Percentiles rank a stretch among this genome's conserved stretches.
These are phyloP conservation scores for Coracias cyanogaster DNA, from an alignment of 2,797 vertebrate species.

Conservation along the genomic window DNA sequence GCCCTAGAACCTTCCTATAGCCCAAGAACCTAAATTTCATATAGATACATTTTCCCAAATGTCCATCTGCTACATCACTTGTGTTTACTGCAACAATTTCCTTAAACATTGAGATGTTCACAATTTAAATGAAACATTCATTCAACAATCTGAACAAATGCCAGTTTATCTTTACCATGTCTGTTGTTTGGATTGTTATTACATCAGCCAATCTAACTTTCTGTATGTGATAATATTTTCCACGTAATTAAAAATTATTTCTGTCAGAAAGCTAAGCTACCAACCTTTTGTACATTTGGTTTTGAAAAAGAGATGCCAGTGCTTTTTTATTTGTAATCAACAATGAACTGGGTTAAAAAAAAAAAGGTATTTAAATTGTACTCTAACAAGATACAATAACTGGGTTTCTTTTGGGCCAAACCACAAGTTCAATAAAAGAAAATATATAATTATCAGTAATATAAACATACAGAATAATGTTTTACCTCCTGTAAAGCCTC, in stretches of 20 bases:
- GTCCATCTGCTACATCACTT: not conserved
- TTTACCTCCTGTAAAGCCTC: not conserved
- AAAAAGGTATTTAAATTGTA: not conserved
- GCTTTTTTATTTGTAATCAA: not conserved
- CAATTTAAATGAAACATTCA: not conserved
- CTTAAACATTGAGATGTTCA: not conserved
- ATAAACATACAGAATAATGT: not conserved
- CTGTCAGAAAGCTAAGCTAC: not conserved
- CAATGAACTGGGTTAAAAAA: accelerated
- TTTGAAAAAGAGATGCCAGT: not conserved
- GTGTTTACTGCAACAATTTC: not conserved
- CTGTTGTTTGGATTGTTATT: not conserved
- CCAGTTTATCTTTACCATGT: not conserved
- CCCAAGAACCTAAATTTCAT: not conserved
- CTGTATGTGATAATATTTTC: not conserved
- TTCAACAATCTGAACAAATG: not conserved
- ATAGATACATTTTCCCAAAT: not conserved
- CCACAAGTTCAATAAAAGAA: not conserved
- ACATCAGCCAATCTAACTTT: not conserved
- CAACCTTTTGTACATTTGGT: not conserved
- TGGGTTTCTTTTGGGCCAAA: not conserved
- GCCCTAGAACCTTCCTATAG: not conserved
- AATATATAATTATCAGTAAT: not conserved
- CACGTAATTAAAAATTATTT: not conserved
- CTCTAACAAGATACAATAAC: not conserved